These are phyloP conservation scores for Corythoichthys intestinalis DNA, from an alignment of 2,113 vertebrate genomes.

Conservation along the genomic window DNA sequence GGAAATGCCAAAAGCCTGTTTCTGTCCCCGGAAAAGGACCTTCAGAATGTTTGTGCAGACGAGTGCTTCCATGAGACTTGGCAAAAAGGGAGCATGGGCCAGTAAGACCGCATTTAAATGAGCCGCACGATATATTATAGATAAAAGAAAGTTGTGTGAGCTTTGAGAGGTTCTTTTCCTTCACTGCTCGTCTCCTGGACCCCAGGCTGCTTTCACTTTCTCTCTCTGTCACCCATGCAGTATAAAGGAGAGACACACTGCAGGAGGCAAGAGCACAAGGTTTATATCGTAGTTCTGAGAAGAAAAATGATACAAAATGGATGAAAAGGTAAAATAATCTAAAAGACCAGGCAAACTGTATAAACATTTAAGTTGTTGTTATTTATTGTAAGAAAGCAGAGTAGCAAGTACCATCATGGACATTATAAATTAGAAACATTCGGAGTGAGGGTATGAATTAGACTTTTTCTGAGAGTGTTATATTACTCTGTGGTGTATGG, in stretches of 20 bases:
- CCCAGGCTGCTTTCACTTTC: constrained; percentile 20
- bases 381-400: neutral
- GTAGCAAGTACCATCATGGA: neutral
- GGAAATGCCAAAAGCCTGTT: constrained; percentile 12
- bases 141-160: constrained; percentile 45
- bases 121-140: constrained; percentile 42
- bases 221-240: constrained; percentile 33
- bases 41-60: constrained; percentile 27
- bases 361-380: neutral
- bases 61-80: constrained; percentile 28
- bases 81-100: constrained; percentile 38
- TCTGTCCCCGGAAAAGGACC: constrained; percentile 24
- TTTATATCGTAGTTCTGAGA: constrained; percentile 13
- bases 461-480: neutral
- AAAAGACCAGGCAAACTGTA: neutral
- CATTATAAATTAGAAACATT: neutral
- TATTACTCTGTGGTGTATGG: neutral
- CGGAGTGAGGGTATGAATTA: neutral
- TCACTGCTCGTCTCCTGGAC: constrained; percentile 24
- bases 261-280: constrained; percentile 10
- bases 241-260: constrained; percentile 27
- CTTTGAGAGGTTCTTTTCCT: constrained; percentile 33
- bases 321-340: constrained; percentile 1
- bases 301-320: constrained; percentile 1
- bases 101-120: constrained; percentile 43